phyloP scores from a whole-genome alignment of 2,113 vertebrate genomes.

The Eira barbara region DNA sequence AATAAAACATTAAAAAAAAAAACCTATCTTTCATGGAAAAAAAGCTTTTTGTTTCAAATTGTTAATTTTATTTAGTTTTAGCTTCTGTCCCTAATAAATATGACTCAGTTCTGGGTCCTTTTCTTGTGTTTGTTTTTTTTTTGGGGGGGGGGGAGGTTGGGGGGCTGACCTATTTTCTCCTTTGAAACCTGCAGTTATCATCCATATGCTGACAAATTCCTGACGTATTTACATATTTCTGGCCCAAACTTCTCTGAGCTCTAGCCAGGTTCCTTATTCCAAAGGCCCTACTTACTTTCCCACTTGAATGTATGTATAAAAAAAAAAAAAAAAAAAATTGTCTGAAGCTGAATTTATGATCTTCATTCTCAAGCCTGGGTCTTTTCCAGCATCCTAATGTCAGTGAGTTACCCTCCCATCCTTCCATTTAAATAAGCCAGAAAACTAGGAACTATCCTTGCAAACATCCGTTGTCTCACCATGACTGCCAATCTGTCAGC shows the following conservation, averaged over 20 bases:
- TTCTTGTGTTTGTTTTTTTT: not conserved
- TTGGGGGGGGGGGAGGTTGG: accelerated
- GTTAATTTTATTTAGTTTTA: not conserved
- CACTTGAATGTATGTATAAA: not conserved
- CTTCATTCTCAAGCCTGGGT: not conserved
- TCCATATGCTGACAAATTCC: not conserved
- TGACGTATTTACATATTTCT: not conserved
- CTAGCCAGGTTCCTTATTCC: not conserved
- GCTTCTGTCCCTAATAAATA: not conserved
- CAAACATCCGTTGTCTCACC: not conserved
- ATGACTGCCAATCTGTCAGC: not conserved
- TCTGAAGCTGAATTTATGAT: not conserved
- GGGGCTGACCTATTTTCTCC: accelerated
- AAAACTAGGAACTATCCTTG: not conserved
- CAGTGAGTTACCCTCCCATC: not conserved
- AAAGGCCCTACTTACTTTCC: not conserved
- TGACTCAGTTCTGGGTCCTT: not conserved
- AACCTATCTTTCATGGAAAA: not conserved
- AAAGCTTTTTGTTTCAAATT: not conserved
- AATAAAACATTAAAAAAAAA: not conserved
- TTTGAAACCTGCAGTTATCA: not conserved
- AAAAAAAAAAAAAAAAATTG: too few relatives aligned
- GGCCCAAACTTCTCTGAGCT: not conserved
- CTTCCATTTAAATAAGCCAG: not conserved
- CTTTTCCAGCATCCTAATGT: not conserved